These are phyloP conservation scores for Megaceryle torquata DNA, from an alignment of 2,113 vertebrate genomes.

Conservation along the genomic window DNA sequence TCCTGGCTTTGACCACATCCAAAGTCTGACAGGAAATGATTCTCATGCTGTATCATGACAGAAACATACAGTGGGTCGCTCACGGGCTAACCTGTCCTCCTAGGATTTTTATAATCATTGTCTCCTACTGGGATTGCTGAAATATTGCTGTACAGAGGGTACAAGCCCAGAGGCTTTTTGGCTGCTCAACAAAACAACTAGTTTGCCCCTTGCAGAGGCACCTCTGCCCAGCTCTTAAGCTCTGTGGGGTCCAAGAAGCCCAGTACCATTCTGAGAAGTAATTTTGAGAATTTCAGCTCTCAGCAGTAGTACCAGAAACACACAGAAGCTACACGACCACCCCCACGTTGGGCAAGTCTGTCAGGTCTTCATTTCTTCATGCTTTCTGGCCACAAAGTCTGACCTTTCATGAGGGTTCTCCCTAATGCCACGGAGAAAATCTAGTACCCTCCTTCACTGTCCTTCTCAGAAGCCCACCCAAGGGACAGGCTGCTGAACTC, in stretches of 20 bases:
- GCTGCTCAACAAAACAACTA: background rate
- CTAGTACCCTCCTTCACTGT: background rate
- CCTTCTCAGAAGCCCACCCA: background rate
- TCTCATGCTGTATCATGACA: background rate
- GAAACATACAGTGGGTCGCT: background rate
- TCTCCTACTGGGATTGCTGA: background rate
- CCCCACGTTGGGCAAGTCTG: fast-evolving
- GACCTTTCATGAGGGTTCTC: background rate
- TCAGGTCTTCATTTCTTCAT: background rate
- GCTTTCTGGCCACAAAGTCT: background rate
- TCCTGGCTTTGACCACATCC: background rate
- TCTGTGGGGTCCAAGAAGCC: background rate
- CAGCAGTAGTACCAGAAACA: background rate
- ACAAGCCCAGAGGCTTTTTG: background rate
- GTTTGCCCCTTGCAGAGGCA: background rate
- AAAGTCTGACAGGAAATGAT: background rate
- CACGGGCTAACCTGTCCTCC: background rate
- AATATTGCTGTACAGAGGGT: background rate
- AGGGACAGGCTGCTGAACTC: background rate
- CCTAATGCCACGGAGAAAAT: background rate
- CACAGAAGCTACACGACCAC: background rate
- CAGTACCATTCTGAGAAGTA: background rate
- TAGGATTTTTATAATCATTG: background rate
- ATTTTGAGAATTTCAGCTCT: background rate
- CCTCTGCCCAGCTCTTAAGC: background rate